phyloP scores from a whole-genome alignment of 2,113 vertebrate genomes.

The Lamprologus speciosus region DNA sequence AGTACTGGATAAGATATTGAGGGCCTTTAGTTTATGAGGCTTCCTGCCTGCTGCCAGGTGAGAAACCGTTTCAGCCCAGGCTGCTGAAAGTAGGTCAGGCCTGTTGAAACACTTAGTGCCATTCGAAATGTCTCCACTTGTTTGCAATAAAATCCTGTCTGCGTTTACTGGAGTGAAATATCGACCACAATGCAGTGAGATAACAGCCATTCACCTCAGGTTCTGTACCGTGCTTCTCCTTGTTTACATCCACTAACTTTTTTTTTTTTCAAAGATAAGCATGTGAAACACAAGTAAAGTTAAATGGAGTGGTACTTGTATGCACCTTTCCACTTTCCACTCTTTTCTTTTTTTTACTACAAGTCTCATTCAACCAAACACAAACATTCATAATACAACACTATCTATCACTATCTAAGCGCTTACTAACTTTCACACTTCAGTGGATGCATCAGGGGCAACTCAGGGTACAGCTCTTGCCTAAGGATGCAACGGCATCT shows the following conservation, averaged over 20 bases:
- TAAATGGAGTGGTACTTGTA: background rate
- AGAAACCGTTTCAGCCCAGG: constrained; percentile 32
- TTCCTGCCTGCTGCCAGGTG: constrained; percentile 39
- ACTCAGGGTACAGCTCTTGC: background rate
- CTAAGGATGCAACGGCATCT: background rate
- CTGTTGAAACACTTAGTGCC: constrained; percentile 50
- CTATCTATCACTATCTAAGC: background rate
- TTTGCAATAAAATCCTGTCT: constrained; percentile 28
- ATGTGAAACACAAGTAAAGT: background rate
- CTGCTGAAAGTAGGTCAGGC: constrained; percentile 62
- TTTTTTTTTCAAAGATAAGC: background rate
- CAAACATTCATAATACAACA: background rate
- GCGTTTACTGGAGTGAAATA: constrained; percentile 26
- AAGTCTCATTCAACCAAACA: background rate
- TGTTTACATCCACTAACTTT: constrained; percentile 10
- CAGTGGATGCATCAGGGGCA: background rate
- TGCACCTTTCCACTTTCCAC: background rate
- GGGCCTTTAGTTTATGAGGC: constrained; percentile 11
- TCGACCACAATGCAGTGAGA: constrained; percentile 28
- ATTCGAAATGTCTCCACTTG: constrained; percentile 45
- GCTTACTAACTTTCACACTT: background rate
- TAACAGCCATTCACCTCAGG: background rate
- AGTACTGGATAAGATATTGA: constrained; percentile 6
- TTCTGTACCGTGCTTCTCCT: background rate
- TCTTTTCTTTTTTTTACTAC: background rate